Conservation (phyloP, 1,140 invertebrate genomes). For the Zaprionus tsacasi region DNA sequence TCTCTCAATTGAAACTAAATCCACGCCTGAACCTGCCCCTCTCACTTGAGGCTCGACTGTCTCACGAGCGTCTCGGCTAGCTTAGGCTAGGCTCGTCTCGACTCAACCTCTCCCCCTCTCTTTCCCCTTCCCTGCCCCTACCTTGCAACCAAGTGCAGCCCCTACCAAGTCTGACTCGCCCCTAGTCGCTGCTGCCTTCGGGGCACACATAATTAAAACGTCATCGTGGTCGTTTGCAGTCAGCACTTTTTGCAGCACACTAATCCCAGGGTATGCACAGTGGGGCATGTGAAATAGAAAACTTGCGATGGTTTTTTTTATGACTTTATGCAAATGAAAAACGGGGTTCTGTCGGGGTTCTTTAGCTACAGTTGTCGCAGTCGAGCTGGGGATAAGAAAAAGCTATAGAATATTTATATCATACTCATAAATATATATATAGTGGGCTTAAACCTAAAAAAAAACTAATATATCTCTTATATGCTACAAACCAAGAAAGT, state of each 20-base stretch:
- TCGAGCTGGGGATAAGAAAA: too few relatives aligned
- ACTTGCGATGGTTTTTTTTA: not conserved
- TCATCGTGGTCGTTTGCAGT: slow-evolving; percentile 67
- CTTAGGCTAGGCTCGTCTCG: slow-evolving; percentile 1
- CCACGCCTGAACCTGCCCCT: not conserved
- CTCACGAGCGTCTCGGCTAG: slow-evolving; percentile 71
- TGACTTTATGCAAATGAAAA: not conserved
- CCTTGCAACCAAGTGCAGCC: not conserved
- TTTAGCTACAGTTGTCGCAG: not conserved
- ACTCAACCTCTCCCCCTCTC: not conserved
- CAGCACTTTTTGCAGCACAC: slow-evolving; percentile 63
- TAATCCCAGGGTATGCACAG: slow-evolving; percentile 32
- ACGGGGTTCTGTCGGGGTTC: not conserved
- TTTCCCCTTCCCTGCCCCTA: not conserved
- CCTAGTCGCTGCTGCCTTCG: slow-evolving; percentile 39
- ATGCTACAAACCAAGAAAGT: too few relatives aligned
- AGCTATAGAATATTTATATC: too few relatives aligned
- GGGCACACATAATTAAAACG: slow-evolving; percentile 81
- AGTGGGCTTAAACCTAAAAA: too few relatives aligned
- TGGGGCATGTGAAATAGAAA: not conserved
- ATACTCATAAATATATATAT: too few relatives aligned
- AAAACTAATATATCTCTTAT: too few relatives aligned
- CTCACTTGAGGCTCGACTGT: slow-evolving; percentile 44
- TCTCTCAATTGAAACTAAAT: slow-evolving; percentile 48
- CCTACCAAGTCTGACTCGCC: slow-evolving; percentile 27